Evolutionary conservation across 2,113 vertebrate genomes (phyloP).

Genomic region (Epinephelus cyanopodus): DNA sequence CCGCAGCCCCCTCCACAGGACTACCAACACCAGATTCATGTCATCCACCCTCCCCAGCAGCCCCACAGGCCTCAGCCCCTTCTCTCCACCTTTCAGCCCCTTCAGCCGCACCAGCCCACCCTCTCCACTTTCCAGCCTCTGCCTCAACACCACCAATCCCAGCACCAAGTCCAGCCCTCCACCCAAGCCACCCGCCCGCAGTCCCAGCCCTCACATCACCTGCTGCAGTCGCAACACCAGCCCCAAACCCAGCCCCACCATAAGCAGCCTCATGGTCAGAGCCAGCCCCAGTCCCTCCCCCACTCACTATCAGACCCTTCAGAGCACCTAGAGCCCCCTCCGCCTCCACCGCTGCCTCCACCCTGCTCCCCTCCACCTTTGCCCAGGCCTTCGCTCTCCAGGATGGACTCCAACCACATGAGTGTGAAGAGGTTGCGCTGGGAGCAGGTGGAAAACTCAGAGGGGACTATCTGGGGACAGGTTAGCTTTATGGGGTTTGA

Average conservation of each 20-base stretch:
- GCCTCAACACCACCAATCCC: constrained; percentile 71
- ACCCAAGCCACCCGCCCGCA: constrained; percentile 78
- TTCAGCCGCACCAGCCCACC: constrained; percentile 77
- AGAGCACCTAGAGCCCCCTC: constrained; percentile 78
- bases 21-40: constrained; percentile 80
- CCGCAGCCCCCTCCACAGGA: constrained; percentile 78
- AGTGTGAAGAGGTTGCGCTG: constrained; percentile 97
- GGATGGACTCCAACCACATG: constrained; percentile 95
- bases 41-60: constrained; percentile 83
- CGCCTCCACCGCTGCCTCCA: constrained; percentile 84
- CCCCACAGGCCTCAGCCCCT: constrained; percentile 79
- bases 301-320: constrained; percentile 78
- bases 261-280: constrained; percentile 69
- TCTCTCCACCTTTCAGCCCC: constrained; percentile 82
- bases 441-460: constrained; percentile 98
- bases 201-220: constrained; percentile 82
- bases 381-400: constrained; percentile 83
- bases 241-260: constrained; percentile 75
- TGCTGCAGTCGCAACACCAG: constrained; percentile 72
- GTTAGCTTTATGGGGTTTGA: constrained; percentile 72
- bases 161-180: constrained; percentile 74
- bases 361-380: constrained; percentile 85
- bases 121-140: constrained; percentile 82
- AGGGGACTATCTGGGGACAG: constrained; percentile 99
- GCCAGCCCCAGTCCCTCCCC: constrained; percentile 74